phyloP scores from a whole-genome alignment of 2,888 invertebrate genomes.

The Acanthacorydalis orientalis region DNA sequence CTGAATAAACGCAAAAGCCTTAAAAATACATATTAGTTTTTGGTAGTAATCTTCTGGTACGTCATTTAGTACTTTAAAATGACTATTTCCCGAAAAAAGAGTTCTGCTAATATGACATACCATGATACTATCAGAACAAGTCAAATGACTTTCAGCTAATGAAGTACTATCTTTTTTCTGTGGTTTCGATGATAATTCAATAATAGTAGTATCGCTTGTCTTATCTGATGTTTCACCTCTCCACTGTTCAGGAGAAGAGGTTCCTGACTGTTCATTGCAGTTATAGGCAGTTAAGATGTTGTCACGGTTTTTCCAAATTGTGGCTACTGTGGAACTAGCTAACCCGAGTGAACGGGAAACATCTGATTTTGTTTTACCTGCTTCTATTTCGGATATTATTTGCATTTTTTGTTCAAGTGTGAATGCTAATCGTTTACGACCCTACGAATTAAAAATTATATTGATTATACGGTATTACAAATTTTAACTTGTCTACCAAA shows the following conservation, averaged over 20 bases:
- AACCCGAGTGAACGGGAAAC: conserved; percentile 36
- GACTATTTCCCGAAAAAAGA: no score
- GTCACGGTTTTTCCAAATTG: conserved; percentile 39
- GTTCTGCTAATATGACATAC: conserved; percentile 9
- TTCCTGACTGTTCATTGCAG: conserved; percentile 12
- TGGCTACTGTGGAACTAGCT: conserved; percentile 37
- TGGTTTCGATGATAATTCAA: conserved; percentile 1
- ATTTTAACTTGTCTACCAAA: no score
- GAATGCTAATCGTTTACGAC: conserved; percentile 40
- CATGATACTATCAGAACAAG: conserved; percentile 13
- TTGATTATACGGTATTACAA: not conserved
- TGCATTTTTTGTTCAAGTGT: conserved; percentile 41
- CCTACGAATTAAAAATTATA: conserved; percentile 21
- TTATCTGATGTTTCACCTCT: not conserved
- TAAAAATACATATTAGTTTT: no score
- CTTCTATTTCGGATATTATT: conserved; percentile 39
- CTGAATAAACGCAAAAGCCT: no score
- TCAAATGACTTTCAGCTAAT: conserved; percentile 12
- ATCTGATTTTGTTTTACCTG: conserved; percentile 38
- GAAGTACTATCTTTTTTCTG: conserved; percentile 3
- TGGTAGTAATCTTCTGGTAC: conserved; percentile 2
- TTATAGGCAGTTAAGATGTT: conserved; percentile 26
- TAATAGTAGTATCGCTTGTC: conserved; percentile 1
- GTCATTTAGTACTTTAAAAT: conserved; percentile 4
- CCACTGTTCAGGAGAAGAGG: not conserved